A percentile compares a stretch with the other conserved stretches of the same genome.
Conservation (phyloP, 92 coral and sea anemone genomes). For the Blastomussa wellsi region DNA sequence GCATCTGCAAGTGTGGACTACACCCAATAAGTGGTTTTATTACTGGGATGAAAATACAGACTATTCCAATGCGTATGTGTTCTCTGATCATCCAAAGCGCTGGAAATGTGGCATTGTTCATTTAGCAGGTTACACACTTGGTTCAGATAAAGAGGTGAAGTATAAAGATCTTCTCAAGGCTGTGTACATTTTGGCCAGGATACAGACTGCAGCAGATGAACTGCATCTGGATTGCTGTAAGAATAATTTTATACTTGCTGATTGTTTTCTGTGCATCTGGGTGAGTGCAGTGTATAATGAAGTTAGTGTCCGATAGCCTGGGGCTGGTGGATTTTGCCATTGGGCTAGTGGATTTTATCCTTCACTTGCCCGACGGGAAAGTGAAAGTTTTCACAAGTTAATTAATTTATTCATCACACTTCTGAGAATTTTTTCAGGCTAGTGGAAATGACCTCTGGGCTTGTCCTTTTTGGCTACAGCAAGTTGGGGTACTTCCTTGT, state of each 20-base stretch:
- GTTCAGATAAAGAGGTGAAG: constrained; percentile 31
- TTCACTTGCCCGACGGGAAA: no score
- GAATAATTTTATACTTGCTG: background rate
- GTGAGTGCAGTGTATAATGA: no score
- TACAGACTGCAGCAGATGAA: constrained; percentile 40
- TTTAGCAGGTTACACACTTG: constrained; percentile 11
- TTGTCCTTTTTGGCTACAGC: no score
- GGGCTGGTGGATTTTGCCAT: no score
- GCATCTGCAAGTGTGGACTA: constrained; percentile 6
- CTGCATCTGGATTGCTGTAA: constrained; percentile 54
- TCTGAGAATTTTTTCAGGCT: no score
- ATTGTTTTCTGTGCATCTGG: no score
- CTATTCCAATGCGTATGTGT: constrained; percentile 6
- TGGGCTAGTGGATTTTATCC: no score
- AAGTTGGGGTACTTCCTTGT: no score
- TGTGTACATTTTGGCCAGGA: constrained; percentile 23
- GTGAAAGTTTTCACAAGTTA: no score
- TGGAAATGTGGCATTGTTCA: constrained; percentile 62
- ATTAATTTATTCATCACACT: no score
- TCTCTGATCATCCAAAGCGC: constrained; percentile 34
- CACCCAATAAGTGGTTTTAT: background rate
- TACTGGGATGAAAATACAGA: constrained; percentile 29
- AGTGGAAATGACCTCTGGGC: no score
- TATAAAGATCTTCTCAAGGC: constrained; percentile 40
- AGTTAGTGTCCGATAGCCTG: no score